Conservation (phyloP, 2,797 vertebrate species). For the Arvicola amphibius region DNA sequence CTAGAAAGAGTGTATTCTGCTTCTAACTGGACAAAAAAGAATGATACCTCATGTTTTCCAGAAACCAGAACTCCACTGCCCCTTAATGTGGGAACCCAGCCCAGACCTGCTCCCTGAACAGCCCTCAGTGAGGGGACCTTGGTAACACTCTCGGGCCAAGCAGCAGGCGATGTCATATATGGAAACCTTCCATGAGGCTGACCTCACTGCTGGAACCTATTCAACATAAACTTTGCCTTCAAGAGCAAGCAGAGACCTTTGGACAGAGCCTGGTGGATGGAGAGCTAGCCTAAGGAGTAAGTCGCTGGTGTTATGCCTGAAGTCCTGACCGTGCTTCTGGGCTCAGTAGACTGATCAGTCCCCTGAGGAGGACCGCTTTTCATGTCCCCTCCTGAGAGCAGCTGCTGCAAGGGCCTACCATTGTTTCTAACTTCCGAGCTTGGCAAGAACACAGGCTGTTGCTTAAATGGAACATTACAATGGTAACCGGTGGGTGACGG, state of each 20-base stretch:
- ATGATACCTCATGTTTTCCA: constrained; percentile 60
- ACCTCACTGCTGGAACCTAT: constrained; percentile 76
- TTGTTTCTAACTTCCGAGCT: constrained; percentile 44
- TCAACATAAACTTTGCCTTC: constrained; percentile 67
- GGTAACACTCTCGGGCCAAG: constrained; percentile 41
- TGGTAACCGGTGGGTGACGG: constrained; percentile 20
- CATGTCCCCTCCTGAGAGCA: neutral
- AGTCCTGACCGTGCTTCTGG: neutral
- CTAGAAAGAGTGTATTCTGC: constrained; percentile 21
- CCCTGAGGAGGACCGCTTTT: constrained; percentile 13
- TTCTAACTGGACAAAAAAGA: constrained; percentile 52
- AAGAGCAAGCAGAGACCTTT: constrained; percentile 26
- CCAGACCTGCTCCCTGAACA: constrained; percentile 71
- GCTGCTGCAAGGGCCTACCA: neutral
- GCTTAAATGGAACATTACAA: neutral
- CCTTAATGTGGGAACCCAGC: constrained; percentile 63
- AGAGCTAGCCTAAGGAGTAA: constrained; percentile 36
- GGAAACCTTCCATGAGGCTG: constrained; percentile 80
- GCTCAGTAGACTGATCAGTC: neutral
- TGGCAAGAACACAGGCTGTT: neutral
- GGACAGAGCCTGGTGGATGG: constrained; percentile 39
- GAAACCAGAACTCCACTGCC: constrained; percentile 61
- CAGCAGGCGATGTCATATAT: constrained; percentile 74
- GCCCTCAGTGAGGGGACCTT: constrained; percentile 52
- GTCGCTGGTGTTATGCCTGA: neutral